Evolutionary conservation across 2,888 invertebrate genomes (phyloP), one percentile per base, ranked within the genome.

Genomic region (Diarsia dahlii): DNA sequence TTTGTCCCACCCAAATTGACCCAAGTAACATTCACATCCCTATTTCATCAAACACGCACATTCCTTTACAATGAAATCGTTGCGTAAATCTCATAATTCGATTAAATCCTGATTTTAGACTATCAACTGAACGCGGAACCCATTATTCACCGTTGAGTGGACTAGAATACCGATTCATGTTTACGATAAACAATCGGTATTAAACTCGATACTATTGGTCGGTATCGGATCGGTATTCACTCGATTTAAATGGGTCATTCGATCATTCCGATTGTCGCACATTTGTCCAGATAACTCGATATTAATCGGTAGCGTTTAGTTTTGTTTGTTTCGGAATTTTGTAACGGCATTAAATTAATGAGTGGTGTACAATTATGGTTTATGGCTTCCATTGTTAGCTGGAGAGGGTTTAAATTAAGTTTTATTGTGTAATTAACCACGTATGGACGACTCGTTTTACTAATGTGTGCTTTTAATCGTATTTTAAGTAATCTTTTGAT

Each of bases 191-290:
- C 84, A 88, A 88, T 88, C 80, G 80, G 71, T 78, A 87, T 87
- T 87, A 81, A 82, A 87, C 83, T 80, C 87, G 81, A 84, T 85
- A 82, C 78, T 76, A 78, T 84, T 72, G 69, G 60, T 28, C 60
- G 74, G 70, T 75, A 79, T 86, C 71, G 67, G 56, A 54, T 74
- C 76, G 85, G 86, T 79, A 80, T 74, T 84, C 84, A 82, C 76
- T 86, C 84, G 80, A 78, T 87, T 85, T 81, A 88, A 88, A 87
- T 84, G 81, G 88, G 88, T 87, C 88, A 89, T 81, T 88, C 88
- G 81, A 87, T 89, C 81, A 88, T 88, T 81, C 64, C 80, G 80
- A 89, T 82, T 82, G 86, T 80, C 68, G 68, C 74, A 45, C 83
- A 89, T 87, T 87, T 82, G 88, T 84, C 84, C 64, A 80, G 81